Base-by-base conservation (phyloP, 37 sponge, comb jelly and placozoan genomes). In the Ephydatia muelleri region DNA sequence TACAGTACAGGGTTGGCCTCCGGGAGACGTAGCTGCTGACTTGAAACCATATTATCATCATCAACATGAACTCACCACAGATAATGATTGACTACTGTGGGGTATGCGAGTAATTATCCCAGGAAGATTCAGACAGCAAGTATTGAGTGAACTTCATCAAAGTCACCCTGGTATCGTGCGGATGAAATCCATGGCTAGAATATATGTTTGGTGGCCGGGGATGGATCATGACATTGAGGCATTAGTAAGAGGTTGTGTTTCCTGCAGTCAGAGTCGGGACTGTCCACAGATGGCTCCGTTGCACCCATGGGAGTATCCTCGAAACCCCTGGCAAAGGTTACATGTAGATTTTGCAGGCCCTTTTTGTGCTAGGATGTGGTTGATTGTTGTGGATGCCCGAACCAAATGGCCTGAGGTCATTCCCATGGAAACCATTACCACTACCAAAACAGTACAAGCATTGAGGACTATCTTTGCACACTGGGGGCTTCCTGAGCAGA, bases 321-420 rank as follows among this genome's bases (percentile, higher is more conserved):
- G 13, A n/a, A 49, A 25, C 3, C 85, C 85, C 2, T 85, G 85
- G 85, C 39, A 78, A 35, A 27, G 85, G 27, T 30, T 85, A 8
- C 85, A 85, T 11, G 0, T 85, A 6, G 81, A 80, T 33, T 80
- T 43, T 67, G 81, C 81, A 28, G 81, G 81, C 3, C 81, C 81
- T 2, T 68, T 80, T 68, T 4, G 8, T 25, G 68, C 3, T 3
- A 27, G 34, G 11, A 80, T 65, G 68, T 84, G 75, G 27, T 23
- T 90, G 1, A 36, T 90, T 2, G 73, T 75, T 0, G 47, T 85
- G 0, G 77, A 85, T 80, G 76, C 85, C 9, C 66, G 76, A 28
- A 81, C 90, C 2, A 90, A 90, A 47, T 90, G 90, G 90, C 76
- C 82, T 2, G 91, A 91, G 70, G 83, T 91, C 3, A 26, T 65